phyloP scores from a whole-genome alignment of 2,888 invertebrate species.

The Parasteatoda lunata region DNA sequence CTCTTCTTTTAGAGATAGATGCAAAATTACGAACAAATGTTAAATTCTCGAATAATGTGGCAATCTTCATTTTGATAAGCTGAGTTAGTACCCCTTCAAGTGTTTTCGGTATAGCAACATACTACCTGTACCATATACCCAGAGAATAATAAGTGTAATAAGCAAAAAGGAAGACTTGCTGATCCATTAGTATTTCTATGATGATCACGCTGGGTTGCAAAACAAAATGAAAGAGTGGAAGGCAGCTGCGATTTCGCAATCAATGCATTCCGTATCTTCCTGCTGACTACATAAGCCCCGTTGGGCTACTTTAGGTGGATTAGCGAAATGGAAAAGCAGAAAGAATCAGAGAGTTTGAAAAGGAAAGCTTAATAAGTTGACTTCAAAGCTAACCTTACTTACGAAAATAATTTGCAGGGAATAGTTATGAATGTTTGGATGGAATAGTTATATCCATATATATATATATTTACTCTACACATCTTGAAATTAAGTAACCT shows the following conservation, averaged over 20 bases:
- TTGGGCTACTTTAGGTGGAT: constrained; percentile 28
- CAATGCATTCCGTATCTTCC: constrained; percentile 33
- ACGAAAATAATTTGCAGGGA: neutral
- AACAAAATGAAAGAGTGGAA: constrained; percentile 26
- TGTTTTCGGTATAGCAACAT: too few relatives aligned
- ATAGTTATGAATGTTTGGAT: constrained; percentile 1
- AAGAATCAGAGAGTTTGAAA: neutral
- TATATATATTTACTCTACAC: too few relatives aligned
- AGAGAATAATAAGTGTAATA: too few relatives aligned
- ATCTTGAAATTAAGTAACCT: too few relatives aligned
- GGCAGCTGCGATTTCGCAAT: constrained; percentile 35
- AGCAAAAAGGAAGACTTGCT: neutral
- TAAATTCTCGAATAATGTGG: too few relatives aligned
- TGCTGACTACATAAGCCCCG: constrained; percentile 3
- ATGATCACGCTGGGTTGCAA: constrained; percentile 29
- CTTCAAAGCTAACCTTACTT: neutral
- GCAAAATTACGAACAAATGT: too few relatives aligned
- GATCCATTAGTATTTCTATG: constrained; percentile 38
- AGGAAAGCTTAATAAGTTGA: neutral
- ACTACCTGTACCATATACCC: too few relatives aligned
- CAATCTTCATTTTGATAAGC: too few relatives aligned
- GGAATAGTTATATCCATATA: neutral
- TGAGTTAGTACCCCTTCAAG: too few relatives aligned
- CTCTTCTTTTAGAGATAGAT: too few relatives aligned
- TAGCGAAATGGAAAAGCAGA: neutral